These are phyloP conservation scores for Diprion similis DNA, from an alignment of 1,140 invertebrate genomes.

Conservation along the genomic window DNA sequence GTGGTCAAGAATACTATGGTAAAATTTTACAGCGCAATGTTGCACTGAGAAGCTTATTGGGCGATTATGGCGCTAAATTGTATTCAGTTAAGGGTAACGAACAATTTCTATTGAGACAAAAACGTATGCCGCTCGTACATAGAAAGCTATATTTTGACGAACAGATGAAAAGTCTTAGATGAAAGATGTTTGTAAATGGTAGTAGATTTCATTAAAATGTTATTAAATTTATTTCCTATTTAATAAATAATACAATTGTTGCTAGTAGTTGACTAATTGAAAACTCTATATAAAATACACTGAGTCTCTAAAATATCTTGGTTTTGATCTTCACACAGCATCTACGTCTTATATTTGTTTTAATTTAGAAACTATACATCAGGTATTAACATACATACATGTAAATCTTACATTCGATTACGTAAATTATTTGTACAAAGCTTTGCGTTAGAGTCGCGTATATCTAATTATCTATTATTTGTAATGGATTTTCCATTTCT, in stretches of 20 bases:
- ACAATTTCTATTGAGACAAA: constrained; percentile 68
- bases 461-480: no score
- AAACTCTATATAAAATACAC: background rate
- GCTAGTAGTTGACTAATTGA: background rate
- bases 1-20: constrained; percentile 78
- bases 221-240: constrained; percentile 1
- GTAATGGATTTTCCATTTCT: no score
- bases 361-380: background rate
- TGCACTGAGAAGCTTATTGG: constrained; percentile 72
- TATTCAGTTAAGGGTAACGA: constrained; percentile 76
- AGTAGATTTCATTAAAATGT: background rate
- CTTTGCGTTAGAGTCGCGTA: background rate
- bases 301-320: background rate
- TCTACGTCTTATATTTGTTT: background rate
- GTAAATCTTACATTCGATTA: background rate
- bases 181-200: constrained; percentile 2
- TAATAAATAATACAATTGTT: constrained; percentile 1
- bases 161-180: constrained; percentile 19
- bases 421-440: constrained; percentile 1
- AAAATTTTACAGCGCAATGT: constrained; percentile 76
- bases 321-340: background rate
- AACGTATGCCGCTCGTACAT: constrained; percentile 67
- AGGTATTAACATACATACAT: background rate
- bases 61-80: constrained; percentile 61
- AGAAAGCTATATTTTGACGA: constrained; percentile 70